Evolutionary conservation across 1,140 invertebrate genomes (phyloP), one percentile per base, ranked within the genome.

Genomic region (Matsumurasca onukii): DNA sequence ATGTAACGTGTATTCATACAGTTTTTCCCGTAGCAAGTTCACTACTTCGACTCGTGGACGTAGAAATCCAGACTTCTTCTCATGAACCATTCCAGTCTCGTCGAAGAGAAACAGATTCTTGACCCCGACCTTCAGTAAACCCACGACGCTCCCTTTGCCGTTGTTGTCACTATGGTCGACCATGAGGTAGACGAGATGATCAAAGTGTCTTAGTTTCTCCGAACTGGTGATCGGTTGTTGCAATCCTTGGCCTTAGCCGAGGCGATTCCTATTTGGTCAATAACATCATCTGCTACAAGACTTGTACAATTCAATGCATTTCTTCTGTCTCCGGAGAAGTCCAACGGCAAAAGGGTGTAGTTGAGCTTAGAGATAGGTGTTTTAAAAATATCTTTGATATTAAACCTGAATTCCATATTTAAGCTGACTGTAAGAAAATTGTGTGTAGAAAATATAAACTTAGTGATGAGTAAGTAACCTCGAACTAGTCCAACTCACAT

Each of bases 91-190:
- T 12, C 87, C 87, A 64, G 82, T 77, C 72, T 85, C 81, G 78
- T 95, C 91, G 76, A 91, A 91, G 31, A 96, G 82, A 78, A 92
- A 96, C 13, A 97, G 80, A 75, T 91, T 88, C 79, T 95, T 96
- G 55, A 84, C 84, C 52, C 93, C 92, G 12, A 93, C 87, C 82
- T 95, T 95, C 31, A 96, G 78, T 66, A 95, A 80, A 0, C 93
- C 94, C 52, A 92, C 84, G 15, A 94, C 85, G 57, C 30, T 61
- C 20, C 71, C 68, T 66, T 57, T 72, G 3, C 68, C 69, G 52
- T 69, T 71, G 30, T 84, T 84, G 15, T 82, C 86, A 25, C 81
- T 77, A 30, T 78, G 70, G 73, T 92, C 89, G 3, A 87, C 84
- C 20, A 91, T 78, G 27, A 91, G 74, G 76, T 91, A 92, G 52